Conservation (phyloP, 2,888 invertebrate genomes). For the Hydropsyche betteni region DNA sequence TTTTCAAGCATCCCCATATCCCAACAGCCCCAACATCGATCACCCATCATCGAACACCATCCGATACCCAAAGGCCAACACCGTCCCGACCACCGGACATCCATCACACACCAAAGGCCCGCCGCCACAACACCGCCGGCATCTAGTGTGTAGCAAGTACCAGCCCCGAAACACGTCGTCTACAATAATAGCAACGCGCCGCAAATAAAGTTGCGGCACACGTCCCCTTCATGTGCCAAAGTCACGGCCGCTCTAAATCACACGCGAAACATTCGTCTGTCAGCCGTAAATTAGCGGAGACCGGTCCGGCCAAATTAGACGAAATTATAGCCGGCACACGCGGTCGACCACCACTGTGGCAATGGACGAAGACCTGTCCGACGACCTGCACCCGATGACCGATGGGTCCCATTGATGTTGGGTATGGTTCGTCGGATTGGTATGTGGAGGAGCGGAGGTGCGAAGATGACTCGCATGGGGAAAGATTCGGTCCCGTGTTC, state of each 20-base stretch:
- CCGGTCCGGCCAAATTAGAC: slow-evolving; percentile 32
- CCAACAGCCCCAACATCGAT: too few relatives aligned
- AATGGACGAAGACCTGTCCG: slow-evolving; percentile 18
- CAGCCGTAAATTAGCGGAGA: slow-evolving; percentile 31
- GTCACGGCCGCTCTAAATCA: slow-evolving; percentile 38
- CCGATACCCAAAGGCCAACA: too few relatives aligned
- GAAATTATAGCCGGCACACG: slow-evolving; percentile 32
- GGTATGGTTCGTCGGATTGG: too few relatives aligned
- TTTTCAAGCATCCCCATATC: too few relatives aligned
- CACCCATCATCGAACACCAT: too few relatives aligned
- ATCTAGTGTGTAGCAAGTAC: too few relatives aligned
- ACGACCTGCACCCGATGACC: background rate
- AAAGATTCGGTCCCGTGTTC: too few relatives aligned
- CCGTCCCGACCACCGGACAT: too few relatives aligned
- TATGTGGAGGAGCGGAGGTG: too few relatives aligned
- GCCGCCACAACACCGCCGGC: too few relatives aligned
- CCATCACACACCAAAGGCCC: too few relatives aligned
- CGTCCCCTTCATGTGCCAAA: slow-evolving; percentile 40
- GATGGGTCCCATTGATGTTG: background rate
- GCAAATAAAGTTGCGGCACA: slow-evolving; percentile 27
- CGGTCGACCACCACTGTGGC: background rate
- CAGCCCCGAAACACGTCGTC: background rate
- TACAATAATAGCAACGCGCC: slow-evolving; percentile 19
- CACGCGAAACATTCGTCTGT: slow-evolving; percentile 34
- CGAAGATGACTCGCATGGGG: too few relatives aligned